Percentiles rank a stretch among this genome's conserved stretches.
Conservation (phyloP, 2,888 invertebrate species). For the Actias luna region DNA sequence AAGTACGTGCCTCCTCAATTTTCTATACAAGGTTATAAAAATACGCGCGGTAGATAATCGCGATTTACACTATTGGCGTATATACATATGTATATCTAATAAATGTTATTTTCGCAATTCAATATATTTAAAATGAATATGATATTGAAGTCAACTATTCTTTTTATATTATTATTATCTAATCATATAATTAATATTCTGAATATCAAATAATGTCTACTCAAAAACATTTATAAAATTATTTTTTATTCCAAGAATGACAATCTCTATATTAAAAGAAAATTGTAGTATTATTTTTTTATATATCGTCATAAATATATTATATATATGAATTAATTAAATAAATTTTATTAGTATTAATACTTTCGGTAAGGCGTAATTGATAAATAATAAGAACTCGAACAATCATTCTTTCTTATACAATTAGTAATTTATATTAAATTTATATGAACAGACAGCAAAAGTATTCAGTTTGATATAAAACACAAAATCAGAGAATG, state of each 20-base stretch:
- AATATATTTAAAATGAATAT: no score
- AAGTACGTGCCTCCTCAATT: constrained; percentile 51
- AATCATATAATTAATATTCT: background rate
- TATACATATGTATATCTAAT: background rate
- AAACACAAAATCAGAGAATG: constrained; percentile 3
- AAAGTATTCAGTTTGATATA: background rate
- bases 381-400: background rate
- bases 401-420: background rate
- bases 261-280: no score
- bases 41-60: constrained; percentile 10
- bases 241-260: no score
- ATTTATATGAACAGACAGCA: background rate
- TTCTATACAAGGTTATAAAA: constrained; percentile 35
- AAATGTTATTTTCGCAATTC: background rate
- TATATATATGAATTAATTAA: no score
- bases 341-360: no score
- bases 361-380: background rate
- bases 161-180: no score
- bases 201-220: background rate
- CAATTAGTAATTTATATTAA: background rate
- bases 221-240: no score
- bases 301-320: no score
- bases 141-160: background rate
- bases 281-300: no score
- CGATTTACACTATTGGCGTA: background rate